Base-by-base conservation (phyloP, 2,113 vertebrate species). In the Spea bombifrons region DNA sequence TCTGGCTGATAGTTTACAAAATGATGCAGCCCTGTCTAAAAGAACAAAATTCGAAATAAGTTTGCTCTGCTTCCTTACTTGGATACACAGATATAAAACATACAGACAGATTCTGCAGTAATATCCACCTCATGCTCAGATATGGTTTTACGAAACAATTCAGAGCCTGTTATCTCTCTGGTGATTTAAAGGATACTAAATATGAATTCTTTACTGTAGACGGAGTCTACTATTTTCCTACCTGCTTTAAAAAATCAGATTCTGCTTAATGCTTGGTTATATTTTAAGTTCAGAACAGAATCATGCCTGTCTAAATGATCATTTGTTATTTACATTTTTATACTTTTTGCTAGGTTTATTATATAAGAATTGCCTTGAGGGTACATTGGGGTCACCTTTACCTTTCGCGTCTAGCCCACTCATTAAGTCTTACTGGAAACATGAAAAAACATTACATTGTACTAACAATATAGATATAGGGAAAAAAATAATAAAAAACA, bases 111-210 rank as follows among this genome's bases (percentile, higher is more conserved):
- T 16, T 69, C 75, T 69, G 66, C 75, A 76, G 66, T 48, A 76
- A 68, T 59, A 68, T 68, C 50, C 53, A 68, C 43, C 75, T 46
- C 52, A 68, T 53, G 75, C 65, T 47, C 16, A 66, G 75, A 76
- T 76, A 76, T 76, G 68, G 67, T 45, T 68, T 67, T 76, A 76
- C 66, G n/a, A 76, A 16, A 69, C 43, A 43, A 49, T 68, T 76
- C 75, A 68, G 64, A 53, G 52, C 44, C 65, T 59, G 66, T 69
- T 76, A 76, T 76, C 75, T 76, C 16, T 68, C 75, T 69, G 67
- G 57, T 76, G 75, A 76, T 76, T 69, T 68, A 76, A 76, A 30
- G 66, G 59, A 66, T 64, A 76, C 66, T 76, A 76, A 76, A 76
- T 66, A 76, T 76, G 75, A 76, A 17, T 76, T 76, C 75, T 76